Evolutionary conservation across 2,113 vertebrate species (phyloP).

Genomic region (Gavia stellata): DNA sequence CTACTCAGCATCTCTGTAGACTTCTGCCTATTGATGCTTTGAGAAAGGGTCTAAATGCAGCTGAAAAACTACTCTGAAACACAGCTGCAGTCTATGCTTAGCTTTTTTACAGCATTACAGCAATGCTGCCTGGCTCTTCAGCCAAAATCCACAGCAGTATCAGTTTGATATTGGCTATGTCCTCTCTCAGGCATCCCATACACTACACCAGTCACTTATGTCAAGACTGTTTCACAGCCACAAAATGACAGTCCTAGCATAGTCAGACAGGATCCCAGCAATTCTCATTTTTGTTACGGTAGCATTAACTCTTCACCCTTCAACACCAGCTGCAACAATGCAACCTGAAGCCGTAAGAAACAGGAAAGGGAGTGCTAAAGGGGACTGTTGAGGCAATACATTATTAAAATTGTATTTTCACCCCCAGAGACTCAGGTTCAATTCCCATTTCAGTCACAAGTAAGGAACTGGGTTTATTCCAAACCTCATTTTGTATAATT

Average conservation of each 20-base stretch:
- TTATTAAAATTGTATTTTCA: conserved; percentile 31
- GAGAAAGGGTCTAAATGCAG: neutral
- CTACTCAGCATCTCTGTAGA: conserved; percentile 4
- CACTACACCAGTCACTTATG: neutral
- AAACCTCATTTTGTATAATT: neutral
- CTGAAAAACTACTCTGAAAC: neutral
- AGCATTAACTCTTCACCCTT: conserved; percentile 4
- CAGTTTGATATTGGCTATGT: neutral
- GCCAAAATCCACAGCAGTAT: conserved; percentile 16
- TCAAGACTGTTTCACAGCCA: neutral
- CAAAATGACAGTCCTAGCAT: neutral
- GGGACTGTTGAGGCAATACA: neutral
- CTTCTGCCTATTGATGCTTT: neutral
- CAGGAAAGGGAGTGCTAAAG: neutral
- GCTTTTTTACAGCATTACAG: neutral
- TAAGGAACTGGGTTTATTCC: conserved; percentile 15
- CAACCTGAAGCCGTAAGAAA: neutral
- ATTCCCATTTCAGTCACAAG: conserved; percentile 4
- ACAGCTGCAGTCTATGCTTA: neutral
- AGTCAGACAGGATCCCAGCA: neutral
- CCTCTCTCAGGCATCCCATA: neutral
- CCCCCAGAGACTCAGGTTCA: neutral
- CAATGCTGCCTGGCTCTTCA: neutral
- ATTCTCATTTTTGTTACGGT: neutral
- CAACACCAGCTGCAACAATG: neutral